phyloP scores from a whole-genome alignment of 2,888 invertebrate species.

The Andricus curvator region DNA sequence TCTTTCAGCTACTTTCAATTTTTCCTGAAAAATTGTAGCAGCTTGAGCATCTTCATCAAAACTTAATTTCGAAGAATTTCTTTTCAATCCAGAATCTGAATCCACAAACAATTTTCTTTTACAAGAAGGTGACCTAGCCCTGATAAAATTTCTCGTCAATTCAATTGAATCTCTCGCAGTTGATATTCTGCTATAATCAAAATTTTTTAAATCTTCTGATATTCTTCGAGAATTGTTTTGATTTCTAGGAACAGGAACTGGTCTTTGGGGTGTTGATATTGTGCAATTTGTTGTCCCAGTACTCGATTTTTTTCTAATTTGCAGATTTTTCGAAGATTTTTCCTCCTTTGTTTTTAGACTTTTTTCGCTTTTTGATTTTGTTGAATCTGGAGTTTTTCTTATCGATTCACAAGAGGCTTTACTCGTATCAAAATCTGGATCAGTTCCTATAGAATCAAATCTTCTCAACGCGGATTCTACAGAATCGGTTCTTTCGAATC shows the following conservation, averaged over 20 bases:
- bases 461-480: conserved; percentile 64
- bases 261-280: not conserved
- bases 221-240: not conserved
- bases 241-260: not conserved
- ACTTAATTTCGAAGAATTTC: conserved; percentile 20
- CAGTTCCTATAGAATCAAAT: conserved; percentile 37
- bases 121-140: conserved; percentile 42
- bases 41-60: conserved; percentile 45
- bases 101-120: conserved; percentile 46
- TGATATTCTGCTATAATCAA: conserved; percentile 33
- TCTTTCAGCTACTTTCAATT: conserved; percentile 2
- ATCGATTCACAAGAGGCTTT: conserved; percentile 26
- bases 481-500: conserved; percentile 64
- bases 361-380: not conserved
- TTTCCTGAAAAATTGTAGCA: conserved; percentile 5
- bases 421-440: not conserved
- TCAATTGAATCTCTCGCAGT: conserved; percentile 52
- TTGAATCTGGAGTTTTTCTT: not conserved
- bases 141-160: conserved; percentile 43
- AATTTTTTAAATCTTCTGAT: conserved; percentile 8
- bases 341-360: not conserved
- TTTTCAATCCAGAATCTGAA: not conserved
- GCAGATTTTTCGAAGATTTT: not conserved
- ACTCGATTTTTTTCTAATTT: conserved; percentile 2
- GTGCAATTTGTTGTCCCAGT: not conserved